A percentile compares a stretch with the other conserved stretches of the same genome.
Conservation (phyloP, 2,888 invertebrate genomes). For the Hypomecis punctinalis region DNA sequence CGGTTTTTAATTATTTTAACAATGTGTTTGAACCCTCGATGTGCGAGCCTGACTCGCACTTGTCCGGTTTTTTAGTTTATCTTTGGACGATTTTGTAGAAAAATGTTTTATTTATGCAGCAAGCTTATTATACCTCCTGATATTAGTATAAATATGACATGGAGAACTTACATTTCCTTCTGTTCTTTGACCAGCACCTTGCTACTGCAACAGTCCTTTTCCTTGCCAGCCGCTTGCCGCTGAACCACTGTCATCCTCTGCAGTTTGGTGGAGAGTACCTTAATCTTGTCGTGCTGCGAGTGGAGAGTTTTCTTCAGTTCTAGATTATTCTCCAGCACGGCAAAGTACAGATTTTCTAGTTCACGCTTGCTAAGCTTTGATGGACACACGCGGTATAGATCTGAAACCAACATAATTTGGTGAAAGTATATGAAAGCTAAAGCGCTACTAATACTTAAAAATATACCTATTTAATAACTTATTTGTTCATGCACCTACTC, state of each 20-base stretch:
- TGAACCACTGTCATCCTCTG: constrained; percentile 60
- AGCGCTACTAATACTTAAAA: too few species aligned
- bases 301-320: constrained; percentile 86
- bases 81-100: too few species aligned
- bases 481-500: too few species aligned
- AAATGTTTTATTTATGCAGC: too few species aligned
- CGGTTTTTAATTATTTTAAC: too few species aligned
- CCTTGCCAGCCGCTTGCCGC: constrained; percentile 49
- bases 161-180: constrained; percentile 61
- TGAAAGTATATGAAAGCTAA: too few species aligned
- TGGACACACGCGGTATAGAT: constrained; percentile 62
- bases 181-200: constrained; percentile 63
- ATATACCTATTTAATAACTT: too few species aligned
- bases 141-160: too few species aligned
- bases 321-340: constrained; percentile 85
- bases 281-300: constrained; percentile 83
- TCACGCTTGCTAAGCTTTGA: constrained; percentile 86
- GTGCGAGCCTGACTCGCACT: too few species aligned
- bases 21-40: too few species aligned
- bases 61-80: too few species aligned
- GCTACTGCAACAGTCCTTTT: constrained; percentile 61
- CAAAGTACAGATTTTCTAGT: constrained; percentile 87
- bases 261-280: constrained; percentile 62
- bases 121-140: too few species aligned
- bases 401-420: constrained; percentile 43